phyloP scores from a whole-genome alignment of 1,140 invertebrate species.

The Eufriesea mexicana region DNA sequence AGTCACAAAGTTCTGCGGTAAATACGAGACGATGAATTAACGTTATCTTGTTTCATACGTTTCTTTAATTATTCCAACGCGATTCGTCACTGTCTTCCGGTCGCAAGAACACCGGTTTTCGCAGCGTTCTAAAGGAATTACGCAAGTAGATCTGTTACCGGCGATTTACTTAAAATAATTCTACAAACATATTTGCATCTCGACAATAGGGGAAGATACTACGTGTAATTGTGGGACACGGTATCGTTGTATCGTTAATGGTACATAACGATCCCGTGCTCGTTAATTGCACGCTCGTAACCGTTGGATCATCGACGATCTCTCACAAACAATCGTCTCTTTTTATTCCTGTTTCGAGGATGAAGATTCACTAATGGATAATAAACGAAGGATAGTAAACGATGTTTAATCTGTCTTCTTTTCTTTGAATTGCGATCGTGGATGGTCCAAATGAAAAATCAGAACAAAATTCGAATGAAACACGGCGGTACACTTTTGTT shows the following conservation, averaged over 20 bases:
- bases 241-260: constrained; percentile 25
- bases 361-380: not conserved
- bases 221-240: not conserved
- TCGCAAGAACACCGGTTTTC: not conserved
- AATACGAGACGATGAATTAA: not conserved
- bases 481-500: constrained; percentile 17
- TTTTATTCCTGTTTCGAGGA: not conserved
- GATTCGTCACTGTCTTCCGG: constrained; percentile 6
- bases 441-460: too few relatives aligned
- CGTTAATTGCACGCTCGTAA: constrained; percentile 28
- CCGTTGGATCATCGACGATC: constrained; percentile 7
- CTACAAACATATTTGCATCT: constrained; percentile 13
- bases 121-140: not conserved
- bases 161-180: constrained; percentile 19
- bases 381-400: not conserved
- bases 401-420: not conserved
- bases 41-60: not conserved
- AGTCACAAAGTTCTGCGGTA: too few relatives aligned
- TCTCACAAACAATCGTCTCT: not conserved
- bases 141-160: constrained; percentile 15
- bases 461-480: not conserved
- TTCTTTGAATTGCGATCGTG: not conserved
- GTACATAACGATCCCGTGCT: constrained; percentile 11
- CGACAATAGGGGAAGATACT: constrained; percentile 19
- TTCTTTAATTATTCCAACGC: not conserved